A percentile compares a stretch with the other conserved stretches of the same genome.
These are phyloP conservation scores for Drosophila maculinotata DNA, from an alignment of 2,888 invertebrate species.

Conservation along the genomic window DNA sequence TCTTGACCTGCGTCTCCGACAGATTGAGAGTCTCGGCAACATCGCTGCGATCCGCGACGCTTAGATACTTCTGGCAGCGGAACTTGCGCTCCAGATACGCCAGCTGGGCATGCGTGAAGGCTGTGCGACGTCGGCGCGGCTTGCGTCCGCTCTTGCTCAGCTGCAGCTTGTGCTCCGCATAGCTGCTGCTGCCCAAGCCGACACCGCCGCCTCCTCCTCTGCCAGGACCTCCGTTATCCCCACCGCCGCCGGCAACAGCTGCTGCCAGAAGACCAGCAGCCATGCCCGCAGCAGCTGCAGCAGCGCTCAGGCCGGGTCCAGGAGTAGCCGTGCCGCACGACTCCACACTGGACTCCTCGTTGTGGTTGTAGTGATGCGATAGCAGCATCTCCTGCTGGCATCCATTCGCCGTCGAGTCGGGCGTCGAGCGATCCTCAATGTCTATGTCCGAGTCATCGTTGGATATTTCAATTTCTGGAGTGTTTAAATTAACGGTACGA, in stretches of 20 bases:
- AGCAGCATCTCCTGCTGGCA: conserved; percentile 71
- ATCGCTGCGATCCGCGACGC: conserved; percentile 96
- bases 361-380: conserved; percentile 67
- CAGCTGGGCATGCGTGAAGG: conserved; percentile 97
- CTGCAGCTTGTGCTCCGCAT: conserved; percentile 80
- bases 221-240: background rate
- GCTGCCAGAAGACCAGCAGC: conserved; percentile 59
- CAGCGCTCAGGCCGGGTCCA: conserved; percentile 51
- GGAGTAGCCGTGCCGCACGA: conserved; percentile 72
- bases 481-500: background rate
- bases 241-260: conserved; percentile 34
- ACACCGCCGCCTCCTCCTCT: background rate
- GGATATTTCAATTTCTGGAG: conserved; percentile 82
- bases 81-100: conserved; percentile 96
- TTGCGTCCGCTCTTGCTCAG: conserved; percentile 88
- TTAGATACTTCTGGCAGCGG: conserved; percentile 96
- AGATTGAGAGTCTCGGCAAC: conserved; percentile 95
- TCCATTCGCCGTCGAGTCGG: conserved; percentile 75
- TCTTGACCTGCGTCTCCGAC: conserved; percentile 97
- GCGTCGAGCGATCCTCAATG: conserved; percentile 85
- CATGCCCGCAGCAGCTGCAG: conserved; percentile 68
- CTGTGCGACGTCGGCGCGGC: conserved; percentile 93
- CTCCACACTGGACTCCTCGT: conserved; percentile 83
- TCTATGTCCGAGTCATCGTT: conserved; percentile 85
- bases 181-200: conserved; percentile 51